These are phyloP conservation scores for Ceyx cyanopectus DNA, from an alignment of 2,113 vertebrate genomes.

Conservation along the genomic window DNA sequence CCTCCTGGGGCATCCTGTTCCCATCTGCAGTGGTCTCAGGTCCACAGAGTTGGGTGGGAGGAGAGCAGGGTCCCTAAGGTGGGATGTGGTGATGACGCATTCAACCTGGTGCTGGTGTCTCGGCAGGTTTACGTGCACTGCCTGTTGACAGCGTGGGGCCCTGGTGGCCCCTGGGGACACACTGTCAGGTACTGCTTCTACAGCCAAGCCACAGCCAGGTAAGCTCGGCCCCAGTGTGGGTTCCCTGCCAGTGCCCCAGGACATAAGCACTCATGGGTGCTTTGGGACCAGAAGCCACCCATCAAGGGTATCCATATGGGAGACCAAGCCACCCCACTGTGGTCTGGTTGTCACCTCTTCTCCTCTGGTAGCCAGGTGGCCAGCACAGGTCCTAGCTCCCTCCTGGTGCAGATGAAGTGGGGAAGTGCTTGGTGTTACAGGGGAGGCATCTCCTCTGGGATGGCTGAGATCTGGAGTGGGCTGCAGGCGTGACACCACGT, in stretches of 20 bases:
- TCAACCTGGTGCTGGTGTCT: not conserved
- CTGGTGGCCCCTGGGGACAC: accelerated
- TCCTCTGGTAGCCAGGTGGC: accelerated
- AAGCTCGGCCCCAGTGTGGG: accelerated
- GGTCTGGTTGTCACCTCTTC: not conserved
- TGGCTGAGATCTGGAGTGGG: not conserved
- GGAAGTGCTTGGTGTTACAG: not conserved
- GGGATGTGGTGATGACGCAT: not conserved
- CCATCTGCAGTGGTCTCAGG: accelerated
- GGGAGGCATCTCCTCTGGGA: not conserved
- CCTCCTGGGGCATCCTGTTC: not conserved
- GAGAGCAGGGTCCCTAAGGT: not conserved
- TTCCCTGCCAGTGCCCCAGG: not conserved
- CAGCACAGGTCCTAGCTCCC: not conserved
- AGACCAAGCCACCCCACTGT: accelerated
- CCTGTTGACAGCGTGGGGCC: not conserved
- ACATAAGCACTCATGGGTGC: accelerated
- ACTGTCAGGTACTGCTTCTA: constrained; percentile 41
- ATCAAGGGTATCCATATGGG: not conserved
- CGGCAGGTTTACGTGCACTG: constrained; percentile 38
- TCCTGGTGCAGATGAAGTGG: accelerated
- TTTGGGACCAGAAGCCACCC: not conserved
- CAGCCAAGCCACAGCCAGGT: constrained; percentile 4
- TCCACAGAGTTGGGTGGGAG: not conserved
- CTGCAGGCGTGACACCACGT: not conserved